Base-by-base conservation (phyloP, 2,888 invertebrate species). In the Carterocephalus palaemon region DNA sequence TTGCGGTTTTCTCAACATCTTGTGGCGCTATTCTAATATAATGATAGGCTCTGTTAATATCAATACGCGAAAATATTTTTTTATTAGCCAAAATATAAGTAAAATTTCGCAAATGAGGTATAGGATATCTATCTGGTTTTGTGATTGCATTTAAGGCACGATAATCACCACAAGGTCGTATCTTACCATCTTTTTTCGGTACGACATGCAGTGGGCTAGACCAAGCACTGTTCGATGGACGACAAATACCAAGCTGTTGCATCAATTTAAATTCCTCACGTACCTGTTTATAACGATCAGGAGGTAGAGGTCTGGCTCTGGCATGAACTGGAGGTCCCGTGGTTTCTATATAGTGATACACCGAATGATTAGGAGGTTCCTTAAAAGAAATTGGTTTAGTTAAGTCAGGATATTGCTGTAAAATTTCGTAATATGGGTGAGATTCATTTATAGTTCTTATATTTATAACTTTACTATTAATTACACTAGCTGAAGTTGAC, bases 91-190 rank as follows among this genome's bases (percentile, higher is more conserved):
- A 12, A 12, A 26, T 8, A n/a, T 26, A 37, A 2, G 37, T 37
- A 6, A 16, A 37, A 10, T 37, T 26, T 1, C 16, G 24, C 8
- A 37, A n/a, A n/a, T 26, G 9, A 2, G 37, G 37, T 16, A 37
- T 37, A 4, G 26, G 37, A 6, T 37, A 26, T 10, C 37, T 12
- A 19, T 37, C 37, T 16, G 37, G 37, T n/a, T 37, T 37, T 9
- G 37, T 26, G 4, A 26, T 12, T 1, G 37, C 16, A 13, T 22
- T 34, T 3, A 22, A n/a, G 2, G 7, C 3, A 3, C 33, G 6
- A 8, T 22, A 34, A 13, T 34, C 29, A 3, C 29, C 29, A 16
- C 29, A 31, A 2, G 16, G 29, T 8, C 31, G 17, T 4, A 31
- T 5, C 1, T 31, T 9, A 5, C 31, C 31, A 6, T 31, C 17